Conservation (phyloP, 2,888 invertebrate genomes). For the Cataglyphis cursor region DNA sequence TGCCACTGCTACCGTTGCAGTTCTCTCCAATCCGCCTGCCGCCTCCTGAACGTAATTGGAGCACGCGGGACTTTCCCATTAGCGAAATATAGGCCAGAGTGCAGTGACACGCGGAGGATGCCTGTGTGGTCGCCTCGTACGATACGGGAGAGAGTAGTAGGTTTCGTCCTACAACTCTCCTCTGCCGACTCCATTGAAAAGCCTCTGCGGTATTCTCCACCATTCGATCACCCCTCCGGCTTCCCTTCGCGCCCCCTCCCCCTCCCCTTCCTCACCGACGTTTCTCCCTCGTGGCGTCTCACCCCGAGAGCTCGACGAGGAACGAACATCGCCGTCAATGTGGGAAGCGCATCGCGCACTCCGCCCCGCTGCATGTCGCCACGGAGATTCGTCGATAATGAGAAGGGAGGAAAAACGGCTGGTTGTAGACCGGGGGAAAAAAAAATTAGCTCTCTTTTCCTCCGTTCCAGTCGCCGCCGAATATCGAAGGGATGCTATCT, state of each 20-base stretch:
- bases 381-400: slow-evolving; percentile 75
- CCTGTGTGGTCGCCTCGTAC: slow-evolving; percentile 37
- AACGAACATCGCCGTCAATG: slow-evolving; percentile 16
- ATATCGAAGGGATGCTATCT: slow-evolving; percentile 19
- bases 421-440: neutral
- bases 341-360: slow-evolving; percentile 30
- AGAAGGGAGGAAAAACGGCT: slow-evolving; percentile 48
- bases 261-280: neutral
- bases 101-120: slow-evolving; percentile 52
- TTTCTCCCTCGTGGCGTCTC: neutral
- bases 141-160: slow-evolving; percentile 49
- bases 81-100: slow-evolving; percentile 54
- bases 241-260: neutral
- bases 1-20: neutral
- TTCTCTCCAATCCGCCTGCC: slow-evolving; percentile 23
- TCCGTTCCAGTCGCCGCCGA: neutral
- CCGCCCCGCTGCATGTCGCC: neutral
- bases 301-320: neutral
- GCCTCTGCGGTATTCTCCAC: slow-evolving; percentile 59
- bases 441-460: slow-evolving; percentile 59
- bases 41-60: slow-evolving; percentile 54
- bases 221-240: slow-evolving; percentile 34
- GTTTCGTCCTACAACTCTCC: slow-evolving; percentile 50
- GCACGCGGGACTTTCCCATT: slow-evolving; percentile 67
- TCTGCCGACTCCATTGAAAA: slow-evolving; percentile 70